Evolutionary conservation across 2,888 invertebrate genomes (phyloP).

Genomic region (Acholoe squamosa): DNA sequence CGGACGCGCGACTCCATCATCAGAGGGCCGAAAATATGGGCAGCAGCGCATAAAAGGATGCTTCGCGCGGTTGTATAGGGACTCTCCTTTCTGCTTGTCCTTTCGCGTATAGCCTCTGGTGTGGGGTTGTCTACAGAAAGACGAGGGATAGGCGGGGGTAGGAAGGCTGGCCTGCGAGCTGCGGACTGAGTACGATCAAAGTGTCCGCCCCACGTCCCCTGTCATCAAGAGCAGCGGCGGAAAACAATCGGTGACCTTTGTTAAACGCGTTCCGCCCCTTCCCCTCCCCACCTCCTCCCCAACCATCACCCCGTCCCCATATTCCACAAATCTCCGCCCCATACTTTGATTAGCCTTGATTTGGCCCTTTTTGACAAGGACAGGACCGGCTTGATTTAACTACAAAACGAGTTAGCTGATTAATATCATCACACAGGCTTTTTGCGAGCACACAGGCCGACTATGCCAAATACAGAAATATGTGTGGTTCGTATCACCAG

Average conservation of each 20-base stretch:
- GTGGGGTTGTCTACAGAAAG: background rate
- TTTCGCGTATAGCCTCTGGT: no score
- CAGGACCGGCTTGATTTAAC: constrained; percentile 6
- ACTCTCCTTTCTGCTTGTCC: no score
- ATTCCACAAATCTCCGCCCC: background rate
- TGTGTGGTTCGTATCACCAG: background rate
- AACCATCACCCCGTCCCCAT: background rate
- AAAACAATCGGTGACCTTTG: constrained; percentile 46
- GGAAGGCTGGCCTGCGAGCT: background rate
- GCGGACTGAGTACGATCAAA: background rate
- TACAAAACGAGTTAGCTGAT: constrained; percentile 17
- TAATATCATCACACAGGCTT: background rate
- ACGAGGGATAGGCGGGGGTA: background rate
- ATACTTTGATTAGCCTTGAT: constrained; percentile 13
- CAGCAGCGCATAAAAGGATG: background rate
- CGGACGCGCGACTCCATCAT: background rate
- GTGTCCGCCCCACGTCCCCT: background rate
- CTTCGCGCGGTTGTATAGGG: background rate
- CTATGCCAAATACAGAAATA: no score
- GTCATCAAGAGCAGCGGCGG: constrained; percentile 1
- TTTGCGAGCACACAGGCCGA: background rate
- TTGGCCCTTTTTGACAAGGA: constrained; percentile 1
- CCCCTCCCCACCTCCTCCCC: background rate
- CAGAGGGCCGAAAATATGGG: no score
- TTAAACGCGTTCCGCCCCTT: background rate